These are phyloP conservation scores for Drosophila virilis DNA, from an alignment of 1,140 invertebrate genomes.

Conservation along the genomic window DNA sequence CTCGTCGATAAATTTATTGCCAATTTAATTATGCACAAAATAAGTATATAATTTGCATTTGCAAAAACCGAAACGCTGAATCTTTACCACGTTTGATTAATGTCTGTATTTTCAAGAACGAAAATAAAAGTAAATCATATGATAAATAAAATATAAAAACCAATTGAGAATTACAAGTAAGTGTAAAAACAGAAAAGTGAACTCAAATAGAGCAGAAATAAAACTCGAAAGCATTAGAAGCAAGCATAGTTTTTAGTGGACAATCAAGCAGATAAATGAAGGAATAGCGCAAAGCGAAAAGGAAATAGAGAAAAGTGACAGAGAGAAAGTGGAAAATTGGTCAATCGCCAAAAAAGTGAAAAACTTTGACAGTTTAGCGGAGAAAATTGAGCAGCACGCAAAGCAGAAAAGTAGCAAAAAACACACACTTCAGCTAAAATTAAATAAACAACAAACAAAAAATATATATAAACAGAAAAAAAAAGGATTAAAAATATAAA, in stretches of 20 bases:
- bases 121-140: not conserved
- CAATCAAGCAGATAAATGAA: conserved; percentile 69
- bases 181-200: conserved; percentile 42
- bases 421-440: conserved; percentile 31
- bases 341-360: conserved; percentile 31
- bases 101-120: conserved; percentile 43
- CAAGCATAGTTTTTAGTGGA: conserved; percentile 81
- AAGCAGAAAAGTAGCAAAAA: conserved; percentile 21
- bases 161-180: conserved; percentile 44
- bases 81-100: conserved; percentile 65
- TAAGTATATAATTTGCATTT: conserved; percentile 57
- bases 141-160: conserved; percentile 11
- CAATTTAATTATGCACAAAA: conserved; percentile 77
- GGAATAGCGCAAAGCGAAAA: conserved; percentile 25
- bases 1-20: conserved; percentile 66
- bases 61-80: conserved; percentile 30
- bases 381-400: conserved; percentile 21
- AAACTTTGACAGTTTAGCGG: not conserved
- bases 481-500: conserved; percentile 20
- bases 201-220: conserved; percentile 45
- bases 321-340: conserved; percentile 18
- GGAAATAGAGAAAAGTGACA: conserved; percentile 12
- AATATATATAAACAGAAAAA: not conserved
- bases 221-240: conserved; percentile 54
- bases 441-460: conserved; percentile 6